Percentiles rank a stretch among this genome's conserved stretches.
Conservation (phyloP, 2,888 invertebrate species). For the Thelaira solivaga region DNA sequence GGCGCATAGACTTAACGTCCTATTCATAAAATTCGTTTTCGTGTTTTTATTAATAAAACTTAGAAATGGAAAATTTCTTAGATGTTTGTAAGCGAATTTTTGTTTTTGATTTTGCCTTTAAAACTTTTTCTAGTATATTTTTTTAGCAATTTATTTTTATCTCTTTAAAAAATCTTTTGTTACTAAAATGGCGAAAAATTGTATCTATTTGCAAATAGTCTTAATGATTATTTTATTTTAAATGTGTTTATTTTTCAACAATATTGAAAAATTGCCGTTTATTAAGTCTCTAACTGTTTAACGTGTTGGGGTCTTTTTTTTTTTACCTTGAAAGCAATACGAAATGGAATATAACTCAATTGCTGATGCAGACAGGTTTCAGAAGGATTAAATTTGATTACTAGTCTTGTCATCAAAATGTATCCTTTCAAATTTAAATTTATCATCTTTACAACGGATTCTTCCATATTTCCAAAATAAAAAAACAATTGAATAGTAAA, state of each 20-base stretch:
- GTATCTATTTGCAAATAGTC: not conserved
- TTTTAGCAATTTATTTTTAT: not conserved
- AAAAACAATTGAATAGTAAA: slow-evolving; percentile 21
- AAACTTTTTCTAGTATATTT: no score
- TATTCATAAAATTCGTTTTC: not conserved
- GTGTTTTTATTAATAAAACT: not conserved
- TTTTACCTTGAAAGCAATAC: not conserved
- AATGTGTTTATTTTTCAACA: not conserved
- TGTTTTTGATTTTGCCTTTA: no score
- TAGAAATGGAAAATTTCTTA: no score
- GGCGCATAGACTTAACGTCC: not conserved
- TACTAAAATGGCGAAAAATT: not conserved
- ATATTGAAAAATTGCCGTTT: not conserved
- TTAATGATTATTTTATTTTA: not conserved
- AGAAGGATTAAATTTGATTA: slow-evolving; percentile 45
- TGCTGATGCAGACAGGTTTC: slow-evolving; percentile 2
- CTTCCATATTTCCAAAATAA: slow-evolving; percentile 35
- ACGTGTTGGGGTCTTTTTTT: not conserved
- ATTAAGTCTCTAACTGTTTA: not conserved
- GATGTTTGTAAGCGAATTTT: no score
- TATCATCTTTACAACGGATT: slow-evolving; percentile 37
- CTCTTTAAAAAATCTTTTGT: not conserved
- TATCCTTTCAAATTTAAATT: slow-evolving; percentile 9
- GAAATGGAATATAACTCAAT: not conserved
- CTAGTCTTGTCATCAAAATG: not conserved